Evolutionary conservation across 2,797 vertebrate species (phyloP).

Genomic region (Typhlichthys subterraneus): DNA sequence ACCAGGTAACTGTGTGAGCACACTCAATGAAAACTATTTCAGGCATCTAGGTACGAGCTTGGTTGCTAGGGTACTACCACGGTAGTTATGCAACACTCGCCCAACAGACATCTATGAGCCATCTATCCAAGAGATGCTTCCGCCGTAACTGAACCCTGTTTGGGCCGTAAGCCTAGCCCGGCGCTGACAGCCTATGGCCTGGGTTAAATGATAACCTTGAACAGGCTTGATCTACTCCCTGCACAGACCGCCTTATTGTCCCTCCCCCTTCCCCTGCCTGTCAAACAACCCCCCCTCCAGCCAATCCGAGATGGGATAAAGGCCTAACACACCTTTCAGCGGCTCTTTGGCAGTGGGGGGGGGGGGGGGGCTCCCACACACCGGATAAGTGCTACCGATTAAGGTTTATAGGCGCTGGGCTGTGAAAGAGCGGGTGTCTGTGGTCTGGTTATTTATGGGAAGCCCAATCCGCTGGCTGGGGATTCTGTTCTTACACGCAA

Average conservation of each 20-base stretch:
- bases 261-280: slow-evolving; percentile 51
- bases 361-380: slow-evolving; percentile 64
- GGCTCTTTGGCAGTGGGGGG: slow-evolving; percentile 70
- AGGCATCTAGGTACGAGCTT: slow-evolving; percentile 32
- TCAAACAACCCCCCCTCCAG: slow-evolving; percentile 64
- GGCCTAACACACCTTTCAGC: slow-evolving; percentile 78
- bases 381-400: slow-evolving; percentile 86
- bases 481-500: slow-evolving; percentile 59
- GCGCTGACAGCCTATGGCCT: slow-evolving; percentile 79
- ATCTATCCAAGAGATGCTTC: slow-evolving; percentile 53
- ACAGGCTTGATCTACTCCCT: slow-evolving; percentile 77
- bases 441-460: slow-evolving; percentile 75
- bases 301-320: slow-evolving; percentile 77
- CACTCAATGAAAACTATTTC: slow-evolving; percentile 48
- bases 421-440: slow-evolving; percentile 78
- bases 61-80: neutral
- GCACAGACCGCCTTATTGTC: slow-evolving; percentile 84
- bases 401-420: slow-evolving; percentile 79
- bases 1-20: slow-evolving; percentile 18
- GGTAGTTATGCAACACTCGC: slow-evolving; percentile 34
- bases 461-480: slow-evolving; percentile 32
- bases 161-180: slow-evolving; percentile 79
- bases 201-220: slow-evolving; percentile 86
- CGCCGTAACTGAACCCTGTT: slow-evolving; percentile 73
- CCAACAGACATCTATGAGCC: slow-evolving; percentile 16